phyloP scores from a whole-genome alignment of 2,113 vertebrate genomes.

The Notechis scutatus region DNA sequence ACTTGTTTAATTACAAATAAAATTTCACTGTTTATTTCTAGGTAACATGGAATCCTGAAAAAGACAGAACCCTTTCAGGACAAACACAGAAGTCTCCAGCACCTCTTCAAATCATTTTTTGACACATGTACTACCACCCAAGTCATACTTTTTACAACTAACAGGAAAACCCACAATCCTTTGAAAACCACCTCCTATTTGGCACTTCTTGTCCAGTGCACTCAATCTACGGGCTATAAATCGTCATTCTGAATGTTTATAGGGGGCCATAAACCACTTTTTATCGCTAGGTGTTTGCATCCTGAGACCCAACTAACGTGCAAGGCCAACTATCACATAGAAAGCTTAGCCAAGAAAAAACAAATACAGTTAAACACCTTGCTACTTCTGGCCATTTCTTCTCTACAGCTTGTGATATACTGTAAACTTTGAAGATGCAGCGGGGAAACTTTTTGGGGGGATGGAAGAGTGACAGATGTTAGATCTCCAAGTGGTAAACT shows the following conservation, averaged over 20 bases:
- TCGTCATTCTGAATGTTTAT: slow-evolving; percentile 82
- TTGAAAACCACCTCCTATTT: slow-evolving; percentile 28
- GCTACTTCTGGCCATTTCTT: slow-evolving; percentile 49
- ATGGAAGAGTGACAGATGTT: background rate
- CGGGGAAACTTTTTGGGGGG: background rate
- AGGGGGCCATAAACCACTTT: slow-evolving; percentile 78
- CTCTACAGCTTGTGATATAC: background rate
- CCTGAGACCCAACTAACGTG: slow-evolving; percentile 81
- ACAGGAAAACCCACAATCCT: fast-evolving
- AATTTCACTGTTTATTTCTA: background rate
- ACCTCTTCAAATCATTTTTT: background rate
- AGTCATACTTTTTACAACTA: background rate
- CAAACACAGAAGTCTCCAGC: background rate
- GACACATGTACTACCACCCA: background rate
- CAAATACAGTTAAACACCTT: slow-evolving; percentile 39
- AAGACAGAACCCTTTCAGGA: background rate
- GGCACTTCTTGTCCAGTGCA: slow-evolving; percentile 44
- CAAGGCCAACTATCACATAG: slow-evolving; percentile 78
- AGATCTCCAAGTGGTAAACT: background rate
- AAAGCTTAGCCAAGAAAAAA: slow-evolving; percentile 66
- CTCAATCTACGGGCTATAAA: slow-evolving; percentile 73
- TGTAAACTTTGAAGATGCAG: background rate
- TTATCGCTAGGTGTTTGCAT: slow-evolving; percentile 77
- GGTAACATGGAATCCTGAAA: background rate
- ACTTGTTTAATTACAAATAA: background rate